Percentiles rank a stretch among this genome's conserved stretches.
phyloP scores from a whole-genome alignment of 2,888 invertebrate species.

The Onthophagus sagittarius region DNA sequence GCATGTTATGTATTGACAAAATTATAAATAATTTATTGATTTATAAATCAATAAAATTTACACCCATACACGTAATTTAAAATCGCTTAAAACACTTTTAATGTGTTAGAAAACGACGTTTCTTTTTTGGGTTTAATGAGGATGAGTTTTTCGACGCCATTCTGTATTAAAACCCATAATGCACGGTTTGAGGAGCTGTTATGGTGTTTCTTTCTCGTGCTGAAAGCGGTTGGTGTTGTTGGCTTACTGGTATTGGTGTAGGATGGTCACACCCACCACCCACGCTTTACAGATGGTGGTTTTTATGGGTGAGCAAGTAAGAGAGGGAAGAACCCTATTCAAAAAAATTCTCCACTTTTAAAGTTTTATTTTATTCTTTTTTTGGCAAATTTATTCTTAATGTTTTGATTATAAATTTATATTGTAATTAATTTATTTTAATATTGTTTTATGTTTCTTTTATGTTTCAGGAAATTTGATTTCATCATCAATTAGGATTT shows the following conservation, averaged over 20 bases:
- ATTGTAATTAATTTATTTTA: too few species aligned
- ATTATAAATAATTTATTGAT: not conserved
- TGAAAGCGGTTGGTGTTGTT: conserved; percentile 20
- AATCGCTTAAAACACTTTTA: too few species aligned
- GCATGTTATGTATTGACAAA: not conserved
- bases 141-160: not conserved
- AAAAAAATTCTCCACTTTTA: too few species aligned
- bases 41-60: not conserved
- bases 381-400: too few species aligned
- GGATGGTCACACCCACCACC: conserved; percentile 39
- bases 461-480: too few species aligned
- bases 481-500: too few species aligned
- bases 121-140: too few species aligned
- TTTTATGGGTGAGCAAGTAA: not conserved
- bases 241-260: conserved; percentile 36
- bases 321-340: not conserved
- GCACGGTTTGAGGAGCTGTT: not conserved
- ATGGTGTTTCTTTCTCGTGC: conserved; percentile 14
- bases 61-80: not conserved
- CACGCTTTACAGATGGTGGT: conserved; percentile 35
- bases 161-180: not conserved
- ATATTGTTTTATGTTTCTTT: too few species aligned
- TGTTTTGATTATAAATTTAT: too few species aligned
- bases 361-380: too few species aligned
- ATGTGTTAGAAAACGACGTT: too few species aligned